Evolutionary conservation across 1,140 invertebrate genomes (phyloP), one percentile per base, ranked within the genome.

Genomic region (Sweltsa coloradensis): DNA sequence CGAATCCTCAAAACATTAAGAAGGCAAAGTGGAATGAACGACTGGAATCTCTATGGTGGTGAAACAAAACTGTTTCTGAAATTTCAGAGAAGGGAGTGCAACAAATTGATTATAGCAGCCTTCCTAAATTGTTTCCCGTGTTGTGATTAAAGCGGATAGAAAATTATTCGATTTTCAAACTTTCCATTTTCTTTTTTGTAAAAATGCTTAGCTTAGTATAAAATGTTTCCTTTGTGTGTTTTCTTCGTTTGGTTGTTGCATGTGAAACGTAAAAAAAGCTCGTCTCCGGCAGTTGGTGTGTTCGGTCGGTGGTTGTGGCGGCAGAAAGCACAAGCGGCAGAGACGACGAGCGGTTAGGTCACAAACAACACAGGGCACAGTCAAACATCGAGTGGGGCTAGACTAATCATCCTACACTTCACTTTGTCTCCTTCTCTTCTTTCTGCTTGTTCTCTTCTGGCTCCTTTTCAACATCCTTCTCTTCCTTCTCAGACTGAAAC

Each of bases 401-500:
- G 24, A 45, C 18, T 16, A 43, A 42, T 39, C 19, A 37, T 36
- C 22, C 5, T 39, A 14, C 25, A 39, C 40, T 52, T 52, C 51
- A 52, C 34, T 53, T 51, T 23, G 49, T 39, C n/a, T n/a, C n/a
- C 37, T 54, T 56, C 27, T 54, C 53, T 49, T 57, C 51, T 41
- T 54, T 51, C 16, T 54, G 50, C 41, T 52, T 52, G 25, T 53
- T 53, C 16, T 56, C 41, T 34, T 54, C 54, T 22, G 43, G 41
- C 41, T 55, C 56, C 42, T 53, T 54, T 18, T 56, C 49, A 25
- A 29, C 51, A 22, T 52, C 50, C 24, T 52, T 42, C 9, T 53
- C 50, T 39, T 50, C 49, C 24, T 50, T 50, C 18, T 51, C 49
- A 41, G 43, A 46, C 49, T 51, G 45, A 13, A 50, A 40, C 11